Base-by-base conservation (phyloP, 2,797 vertebrate species). In the Stomatorhinus walkeri region DNA sequence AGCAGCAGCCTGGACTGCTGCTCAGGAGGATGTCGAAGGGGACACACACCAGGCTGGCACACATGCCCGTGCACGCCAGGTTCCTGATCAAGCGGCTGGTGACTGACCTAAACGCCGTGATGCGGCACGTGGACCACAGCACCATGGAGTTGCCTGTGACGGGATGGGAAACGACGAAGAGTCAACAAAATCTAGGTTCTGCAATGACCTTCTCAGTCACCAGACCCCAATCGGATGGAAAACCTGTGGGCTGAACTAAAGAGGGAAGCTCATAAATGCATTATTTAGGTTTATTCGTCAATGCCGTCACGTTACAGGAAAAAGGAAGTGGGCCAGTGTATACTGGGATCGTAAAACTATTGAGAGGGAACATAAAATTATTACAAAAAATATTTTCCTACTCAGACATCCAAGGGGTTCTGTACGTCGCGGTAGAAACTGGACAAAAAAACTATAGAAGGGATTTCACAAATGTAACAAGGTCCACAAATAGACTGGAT, bases 41-140 rank as follows among this genome's bases (percentile, higher is more conserved):
- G 88, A 99, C 96, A 0, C 98, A 99, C 91, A 97, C 96, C 87
- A 99, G 94, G 91, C 96, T 95, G 89, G 97, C 97, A 90, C 98
- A 98, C 93, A 99, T 97, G 3, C 98, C 97, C 0, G 98, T 97
- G 93, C 97, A 98, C 19, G 97, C 98, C 95, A 99, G 95, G 93
- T 98, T 99, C 96, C 96, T 97, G 93, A 99, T 96, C 94, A 99
- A 98, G 83, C 97, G 95, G 89, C 97, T 98, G 91, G 98, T 99
- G 91, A 98, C 98, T 0, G 98, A 96, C 91, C 98, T 99, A 89
- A 99, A 98, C 91, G 98, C 96, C 0, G 95, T 97, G 0, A 97
- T 99, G 94, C 96, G 96, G 94, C 97, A 98, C 90, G 98, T 98
- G 91, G 97, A 99, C 98, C 98, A 99, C 91, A 99, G 94, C 93